phyloP scores from a whole-genome alignment of 2,888 invertebrate species.

The Drosophila hawaiiensis region DNA sequence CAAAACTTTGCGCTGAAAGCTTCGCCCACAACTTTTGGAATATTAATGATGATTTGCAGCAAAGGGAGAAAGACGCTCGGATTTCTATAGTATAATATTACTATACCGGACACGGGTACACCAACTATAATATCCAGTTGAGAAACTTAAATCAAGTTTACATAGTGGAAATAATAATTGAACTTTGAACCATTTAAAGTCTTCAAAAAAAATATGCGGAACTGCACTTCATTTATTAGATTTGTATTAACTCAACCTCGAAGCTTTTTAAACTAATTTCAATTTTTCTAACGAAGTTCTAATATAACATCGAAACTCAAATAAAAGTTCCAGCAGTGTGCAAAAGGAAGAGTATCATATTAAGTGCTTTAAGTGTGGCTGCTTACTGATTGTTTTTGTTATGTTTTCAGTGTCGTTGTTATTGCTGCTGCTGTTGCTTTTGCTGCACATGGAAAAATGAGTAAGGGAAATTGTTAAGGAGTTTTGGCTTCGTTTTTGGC shows the following conservation, averaged over 20 bases:
- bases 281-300: neutral
- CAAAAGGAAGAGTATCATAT: conserved; percentile 12
- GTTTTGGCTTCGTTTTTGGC: conserved; percentile 37
- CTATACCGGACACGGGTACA: conserved; percentile 3
- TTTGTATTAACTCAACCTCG: neutral
- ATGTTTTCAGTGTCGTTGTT: conserved; percentile 35
- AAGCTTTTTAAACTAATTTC: neutral
- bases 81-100: conserved; percentile 16
- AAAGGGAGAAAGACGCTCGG: conserved; percentile 28
- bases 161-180: neutral
- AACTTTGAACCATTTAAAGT: neutral
- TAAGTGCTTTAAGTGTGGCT: neutral
- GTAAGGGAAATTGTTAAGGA: conserved; percentile 41
- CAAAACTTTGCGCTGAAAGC: conserved; percentile 65
- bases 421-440: conserved; percentile 18
- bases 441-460: conserved; percentile 38
- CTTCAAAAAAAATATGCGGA: neutral
- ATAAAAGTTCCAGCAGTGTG: neutral
- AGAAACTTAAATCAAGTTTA: neutral
- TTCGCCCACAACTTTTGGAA: conserved; percentile 76
- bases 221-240: neutral
- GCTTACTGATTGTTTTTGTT: conserved; percentile 25
- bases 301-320: neutral
- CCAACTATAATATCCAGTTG: conserved; percentile 11
- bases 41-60: conserved; percentile 73